Evolutionary conservation across 2,797 vertebrate species (phyloP), one percentile per base, ranked within the genome.

Genomic region (Sternarchorhynchus goeldii): DNA sequence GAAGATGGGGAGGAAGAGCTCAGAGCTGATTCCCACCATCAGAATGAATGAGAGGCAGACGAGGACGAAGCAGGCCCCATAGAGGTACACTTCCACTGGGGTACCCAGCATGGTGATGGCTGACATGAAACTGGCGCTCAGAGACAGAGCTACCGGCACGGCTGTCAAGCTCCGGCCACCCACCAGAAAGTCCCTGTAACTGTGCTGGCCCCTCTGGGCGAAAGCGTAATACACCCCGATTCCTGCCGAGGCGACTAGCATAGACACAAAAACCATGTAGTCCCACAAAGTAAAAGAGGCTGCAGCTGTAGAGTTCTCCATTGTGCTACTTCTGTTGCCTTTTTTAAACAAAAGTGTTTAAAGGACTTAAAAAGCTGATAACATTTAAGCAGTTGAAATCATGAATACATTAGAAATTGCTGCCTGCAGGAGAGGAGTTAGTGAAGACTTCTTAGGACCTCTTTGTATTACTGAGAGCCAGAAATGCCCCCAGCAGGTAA

Each of bases 91-190:
- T 89, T 99, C 97, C 0, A 95, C 91, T 0, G 97, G 97, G 39
- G 93, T 95, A 73, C 95, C 95, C 85, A 99, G 91, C 76, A 99
- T 91, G 0, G 96, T 96, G 90, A 99, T 93, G 2, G 96, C 97
- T 0, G 97, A 99, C 96, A 98, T 97, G 89, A 98, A 99, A 90
- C 96, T 98, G 90, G 96, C 96, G 0, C 95, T 94, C 81, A 99
- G 92, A 5, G 97, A 98, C 20, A 99, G 81, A 0, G 96, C 95
- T 53, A 99, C 95, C 0, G 97, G 96, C 62, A 96, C 32, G 0
- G 96, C 95, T 0, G 78, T 88, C 94, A 99, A 93, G 0, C 88
- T 91, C 66, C 95, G 94, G 21, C 95, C 95, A 0, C 93, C 97
- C 82, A 91, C 94, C 53, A 99, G 85, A 84, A 97, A 99, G 45